Base-by-base conservation (phyloP, 1,140 invertebrate species). In the Zaprionus kolodkinae region DNA sequence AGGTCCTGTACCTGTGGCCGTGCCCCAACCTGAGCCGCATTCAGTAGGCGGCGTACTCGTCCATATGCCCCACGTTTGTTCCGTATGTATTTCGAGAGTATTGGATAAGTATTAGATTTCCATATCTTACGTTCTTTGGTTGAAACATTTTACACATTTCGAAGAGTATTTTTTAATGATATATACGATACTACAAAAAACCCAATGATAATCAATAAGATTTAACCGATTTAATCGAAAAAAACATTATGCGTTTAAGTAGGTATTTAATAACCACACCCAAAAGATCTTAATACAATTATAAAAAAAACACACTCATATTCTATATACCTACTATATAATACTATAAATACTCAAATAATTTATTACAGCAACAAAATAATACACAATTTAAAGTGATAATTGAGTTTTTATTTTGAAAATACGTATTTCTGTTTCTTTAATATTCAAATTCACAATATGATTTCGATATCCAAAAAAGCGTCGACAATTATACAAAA, bases 11-110 rank as follows among this genome's bases (percentile, higher is more conserved):
- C 92, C 92, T n/a, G 91, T 93, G 36, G 90, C 91, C 25, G 92
- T 93, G 21, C 92, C 92, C 45, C 92, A 94, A 69, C 94, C 95
- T 17, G 96, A 97, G 79, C 94, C 95, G 48, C 95, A 96, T 92
- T 96, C 96, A 2, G 95, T 97, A 56, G 96, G 96, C 73, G 96
- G 96, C 63, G 96, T 97, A 69, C 94, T 97, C 72, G 96, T 97
- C 81, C 96, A 97, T 89, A 97, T 97, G 97, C 97, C 97, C 76
- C 96, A 97, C 94, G 97, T 97, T 94, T 94, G 95, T 95, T 94
- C 92, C 92, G 93, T 94, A 93, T 93, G 93, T 93, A 93, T 92
- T 86, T 67, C 48, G 72, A 64, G 54, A 54, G 68, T 66, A 50
- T 45, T 50, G 25, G 43, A 66, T 56, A 17, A 64, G 9, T 65